Evolutionary conservation across 2,797 vertebrate genomes (phyloP).

Genomic region (Diceros bicornis): DNA sequence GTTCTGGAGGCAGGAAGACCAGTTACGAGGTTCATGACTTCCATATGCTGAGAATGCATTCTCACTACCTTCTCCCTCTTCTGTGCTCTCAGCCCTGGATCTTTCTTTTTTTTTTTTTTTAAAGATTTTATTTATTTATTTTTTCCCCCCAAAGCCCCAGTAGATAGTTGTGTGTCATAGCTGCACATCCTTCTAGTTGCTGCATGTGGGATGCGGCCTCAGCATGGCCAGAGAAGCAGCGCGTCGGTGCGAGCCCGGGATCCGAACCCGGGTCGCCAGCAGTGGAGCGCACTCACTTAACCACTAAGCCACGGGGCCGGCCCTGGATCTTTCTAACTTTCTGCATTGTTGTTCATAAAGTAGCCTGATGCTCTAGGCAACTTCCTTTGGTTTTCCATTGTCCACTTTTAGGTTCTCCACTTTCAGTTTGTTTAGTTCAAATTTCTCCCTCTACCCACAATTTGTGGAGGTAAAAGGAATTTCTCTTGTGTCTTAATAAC

Average conservation of each 20-base stretch:
- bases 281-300: no score
- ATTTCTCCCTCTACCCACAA: background rate
- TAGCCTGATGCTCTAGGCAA: background rate
- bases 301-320: no score
- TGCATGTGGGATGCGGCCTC: no score
- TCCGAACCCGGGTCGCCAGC: no score
- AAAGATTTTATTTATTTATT: no score
- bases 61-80: background rate
- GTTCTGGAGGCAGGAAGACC: background rate
- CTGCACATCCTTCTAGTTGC: no score
- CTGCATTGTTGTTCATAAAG: background rate
- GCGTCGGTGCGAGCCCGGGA: no score
- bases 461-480: background rate
- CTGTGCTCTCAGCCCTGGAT: background rate
- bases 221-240: no score
- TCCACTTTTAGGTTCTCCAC: background rate
- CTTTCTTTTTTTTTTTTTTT: no score
- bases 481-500: slow-evolving; percentile 3
- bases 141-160: no score
- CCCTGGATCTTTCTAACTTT: background rate
- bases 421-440: background rate
- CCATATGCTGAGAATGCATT: background rate
- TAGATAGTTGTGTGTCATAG: no score
- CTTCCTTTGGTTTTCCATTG: background rate
- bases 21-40: background rate